Evolutionary conservation across 1,140 invertebrate species (phyloP).

Genomic region (Drosophila leontia): DNA sequence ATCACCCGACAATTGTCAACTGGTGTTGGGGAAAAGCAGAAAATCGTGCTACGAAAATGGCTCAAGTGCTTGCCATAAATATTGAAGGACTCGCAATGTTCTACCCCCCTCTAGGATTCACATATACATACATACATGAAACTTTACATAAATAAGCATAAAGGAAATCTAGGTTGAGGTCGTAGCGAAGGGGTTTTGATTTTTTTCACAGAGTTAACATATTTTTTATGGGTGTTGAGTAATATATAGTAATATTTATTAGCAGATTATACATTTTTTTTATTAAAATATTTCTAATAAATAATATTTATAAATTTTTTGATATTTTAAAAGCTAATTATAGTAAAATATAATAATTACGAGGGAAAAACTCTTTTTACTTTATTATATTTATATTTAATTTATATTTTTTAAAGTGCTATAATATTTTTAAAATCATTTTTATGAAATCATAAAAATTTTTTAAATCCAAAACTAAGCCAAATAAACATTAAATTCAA

Average conservation of each 20-base stretch:
- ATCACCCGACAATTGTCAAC: constrained; percentile 31
- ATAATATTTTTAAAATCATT: too few relatives aligned
- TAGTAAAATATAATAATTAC: background rate
- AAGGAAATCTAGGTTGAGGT: constrained; percentile 2
- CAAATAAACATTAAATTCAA: too few relatives aligned
- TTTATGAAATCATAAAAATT: too few relatives aligned
- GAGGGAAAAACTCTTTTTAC: background rate
- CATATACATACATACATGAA: constrained; percentile 4
- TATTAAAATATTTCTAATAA: background rate
- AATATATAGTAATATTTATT: background rate
- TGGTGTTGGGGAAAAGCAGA: constrained; percentile 18
- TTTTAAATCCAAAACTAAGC: too few relatives aligned
- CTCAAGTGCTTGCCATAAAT: constrained; percentile 51
- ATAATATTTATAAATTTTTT: background rate
- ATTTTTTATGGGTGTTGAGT: background rate
- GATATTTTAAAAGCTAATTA: background rate
- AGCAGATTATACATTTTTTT: background rate
- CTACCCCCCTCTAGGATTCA: background rate
- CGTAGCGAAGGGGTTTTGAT: background rate
- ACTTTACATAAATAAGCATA: background rate
- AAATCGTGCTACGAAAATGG: constrained; percentile 33
- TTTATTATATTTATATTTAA: too few relatives aligned
- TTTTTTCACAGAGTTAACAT: background rate
- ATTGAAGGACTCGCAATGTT: constrained; percentile 26
- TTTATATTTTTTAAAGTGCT: too few relatives aligned